A percentile compares a stretch with the other conserved stretches of the same genome.
Conservation (phyloP, 2,888 invertebrate genomes). For the Zaprionus obscuricornis region DNA sequence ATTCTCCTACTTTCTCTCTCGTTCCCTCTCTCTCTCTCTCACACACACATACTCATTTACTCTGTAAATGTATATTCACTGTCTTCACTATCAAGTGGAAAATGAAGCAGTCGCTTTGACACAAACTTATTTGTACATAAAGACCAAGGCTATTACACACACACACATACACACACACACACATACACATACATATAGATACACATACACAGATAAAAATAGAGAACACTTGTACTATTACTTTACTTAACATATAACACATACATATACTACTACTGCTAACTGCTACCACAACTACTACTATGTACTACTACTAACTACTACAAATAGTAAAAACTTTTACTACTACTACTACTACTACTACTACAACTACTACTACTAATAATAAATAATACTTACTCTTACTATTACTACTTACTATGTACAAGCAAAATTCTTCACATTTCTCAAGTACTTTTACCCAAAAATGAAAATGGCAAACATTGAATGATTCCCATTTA, state of each 20-base stretch:
- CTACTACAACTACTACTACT: too few relatives aligned
- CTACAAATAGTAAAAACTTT: too few relatives aligned
- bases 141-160: slow-evolving; percentile 35
- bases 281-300: too few relatives aligned
- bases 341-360: too few relatives aligned
- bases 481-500: too few relatives aligned
- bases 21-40: slow-evolving; percentile 3
- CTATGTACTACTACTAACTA: too few relatives aligned
- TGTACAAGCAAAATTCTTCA: slow-evolving; percentile 44
- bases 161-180: neutral
- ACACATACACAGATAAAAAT: slow-evolving; percentile 14
- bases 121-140: slow-evolving; percentile 28
- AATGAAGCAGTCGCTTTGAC: slow-evolving; percentile 24
- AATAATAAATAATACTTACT: too few relatives aligned
- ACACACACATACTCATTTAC: too few relatives aligned
- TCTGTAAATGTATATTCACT: too few relatives aligned
- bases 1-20: slow-evolving; percentile 15
- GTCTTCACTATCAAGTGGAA: slow-evolving; percentile 23
- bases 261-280: slow-evolving; percentile 15
- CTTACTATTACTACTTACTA: too few relatives aligned
- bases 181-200: slow-evolving; percentile 13
- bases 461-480: slow-evolving; percentile 40
- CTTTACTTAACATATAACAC: slow-evolving; percentile 12
- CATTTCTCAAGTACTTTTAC: slow-evolving; percentile 50
- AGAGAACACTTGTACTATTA: slow-evolving; percentile 12